A percentile compares a stretch with the other conserved stretches of the same genome.
Evolutionary conservation across 2,888 invertebrate species (phyloP).

Genomic region (Drosophila borealis): DNA sequence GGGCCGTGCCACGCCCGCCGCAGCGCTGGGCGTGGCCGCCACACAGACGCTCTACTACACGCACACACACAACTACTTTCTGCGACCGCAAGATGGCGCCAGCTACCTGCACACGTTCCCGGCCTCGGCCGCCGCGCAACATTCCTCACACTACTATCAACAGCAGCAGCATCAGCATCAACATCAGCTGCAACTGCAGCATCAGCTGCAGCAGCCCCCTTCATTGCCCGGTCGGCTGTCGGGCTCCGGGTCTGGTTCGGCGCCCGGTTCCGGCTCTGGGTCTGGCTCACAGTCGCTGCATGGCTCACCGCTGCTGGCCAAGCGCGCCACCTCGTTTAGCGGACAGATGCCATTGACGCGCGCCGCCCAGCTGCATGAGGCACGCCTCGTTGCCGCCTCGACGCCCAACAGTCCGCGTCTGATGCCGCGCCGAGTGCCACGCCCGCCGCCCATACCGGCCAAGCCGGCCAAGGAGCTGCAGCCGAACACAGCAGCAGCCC

Average conservation of each 20-base stretch:
- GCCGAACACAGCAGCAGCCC: constrained; percentile 56
- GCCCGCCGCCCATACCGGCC: constrained; percentile 83
- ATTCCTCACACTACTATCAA: constrained; percentile 58
- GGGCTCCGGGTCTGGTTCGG: constrained; percentile 45
- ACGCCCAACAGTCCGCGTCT: constrained; percentile 91
- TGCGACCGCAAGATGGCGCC: constrained; percentile 74
- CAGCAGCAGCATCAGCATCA: constrained; percentile 62
- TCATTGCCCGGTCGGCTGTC: constrained; percentile 51
- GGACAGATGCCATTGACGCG: constrained; percentile 80
- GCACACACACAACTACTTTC: constrained; percentile 75
- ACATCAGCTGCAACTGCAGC: constrained; percentile 52
- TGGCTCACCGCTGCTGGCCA: constrained; percentile 82
- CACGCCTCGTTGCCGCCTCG: constrained; percentile 82
- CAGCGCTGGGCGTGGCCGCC: constrained; percentile 61
- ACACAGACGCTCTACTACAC: constrained; percentile 62
- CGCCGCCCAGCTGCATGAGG: constrained; percentile 61
- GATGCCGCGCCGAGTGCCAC: constrained; percentile 87
- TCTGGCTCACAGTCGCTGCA: constrained; percentile 79
- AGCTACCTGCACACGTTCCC: constrained; percentile 83
- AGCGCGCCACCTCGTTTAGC: constrained; percentile 83
- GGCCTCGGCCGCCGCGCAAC: constrained; percentile 73
- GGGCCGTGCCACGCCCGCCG: constrained; percentile 77
- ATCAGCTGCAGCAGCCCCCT: constrained; percentile 61
- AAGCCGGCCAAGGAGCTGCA: constrained; percentile 68
- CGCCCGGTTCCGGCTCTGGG: constrained; percentile 38